Percentiles rank a stretch among this genome's conserved stretches.
phyloP scores from a whole-genome alignment of 2,888 invertebrate genomes.

The Hirtodrosophila cameraria region DNA sequence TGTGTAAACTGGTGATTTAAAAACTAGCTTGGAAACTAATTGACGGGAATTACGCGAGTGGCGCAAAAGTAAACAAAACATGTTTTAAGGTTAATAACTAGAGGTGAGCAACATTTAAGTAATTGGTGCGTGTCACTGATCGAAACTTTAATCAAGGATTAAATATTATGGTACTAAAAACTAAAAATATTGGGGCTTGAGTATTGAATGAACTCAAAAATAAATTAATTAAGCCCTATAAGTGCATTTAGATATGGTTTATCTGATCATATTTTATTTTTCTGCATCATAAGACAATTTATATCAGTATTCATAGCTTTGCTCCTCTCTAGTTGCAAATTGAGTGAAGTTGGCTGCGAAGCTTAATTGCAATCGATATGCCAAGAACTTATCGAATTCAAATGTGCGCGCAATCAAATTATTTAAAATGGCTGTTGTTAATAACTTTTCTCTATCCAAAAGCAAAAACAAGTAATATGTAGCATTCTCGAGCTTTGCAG shows the following conservation, averaged over 20 bases:
- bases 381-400: not conserved
- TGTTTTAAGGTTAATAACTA: conserved; percentile 68
- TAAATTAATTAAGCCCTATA: no score
- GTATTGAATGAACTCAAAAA: no score
- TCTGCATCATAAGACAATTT: not conserved
- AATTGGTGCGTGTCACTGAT: not conserved
- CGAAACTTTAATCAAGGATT: not conserved
- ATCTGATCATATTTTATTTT: no score
- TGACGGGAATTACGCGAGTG: conserved; percentile 67
- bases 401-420: no score
- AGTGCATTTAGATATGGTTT: no score
- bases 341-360: no score
- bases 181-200: no score
- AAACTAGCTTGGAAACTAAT: conserved; percentile 52
- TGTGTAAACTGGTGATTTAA: conserved; percentile 38
- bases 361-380: no score
- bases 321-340: not conserved
- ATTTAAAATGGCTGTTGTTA: no score
- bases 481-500: no score
- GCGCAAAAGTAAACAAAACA: conserved; percentile 83
- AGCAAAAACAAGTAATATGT: not conserved
- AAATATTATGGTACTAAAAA: no score
- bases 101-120: conserved; percentile 10
- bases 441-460: no score
- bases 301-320: not conserved